Percentiles rank a stretch among this genome's conserved stretches.
These are phyloP conservation scores for Ennomos erosarius DNA, from an alignment of 2,888 invertebrate genomes.

Conservation along the genomic window DNA sequence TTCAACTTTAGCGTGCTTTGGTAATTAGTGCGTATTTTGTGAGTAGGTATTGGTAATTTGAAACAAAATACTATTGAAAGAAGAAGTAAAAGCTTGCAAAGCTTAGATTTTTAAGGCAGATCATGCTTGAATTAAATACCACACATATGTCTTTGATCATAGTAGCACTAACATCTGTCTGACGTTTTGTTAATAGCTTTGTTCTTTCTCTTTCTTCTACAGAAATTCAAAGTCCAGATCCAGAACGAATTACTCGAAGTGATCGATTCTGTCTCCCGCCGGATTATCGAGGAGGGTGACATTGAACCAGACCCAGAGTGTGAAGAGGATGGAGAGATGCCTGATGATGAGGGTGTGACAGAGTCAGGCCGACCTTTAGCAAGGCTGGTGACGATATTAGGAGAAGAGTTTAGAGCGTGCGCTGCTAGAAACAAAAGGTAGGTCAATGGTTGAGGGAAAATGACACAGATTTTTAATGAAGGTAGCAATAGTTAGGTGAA, in stretches of 20 bases:
- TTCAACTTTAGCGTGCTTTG: no score
- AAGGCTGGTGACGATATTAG: slow-evolving; percentile 62
- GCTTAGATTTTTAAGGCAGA: no score
- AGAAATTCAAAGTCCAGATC: slow-evolving; percentile 93
- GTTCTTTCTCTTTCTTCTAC: slow-evolving; percentile 38
- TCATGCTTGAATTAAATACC: no score
- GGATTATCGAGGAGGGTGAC: slow-evolving; percentile 87
- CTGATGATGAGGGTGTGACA: slow-evolving; percentile 56
- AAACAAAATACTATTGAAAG: no score
- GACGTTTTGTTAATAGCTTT: no score
- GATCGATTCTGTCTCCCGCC: slow-evolving; percentile 91
- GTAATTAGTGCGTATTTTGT: no score
- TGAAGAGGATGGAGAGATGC: slow-evolving; percentile 61
- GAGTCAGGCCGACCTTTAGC: slow-evolving; percentile 72
- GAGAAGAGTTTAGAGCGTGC: slow-evolving; percentile 71
- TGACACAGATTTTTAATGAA: neutral
- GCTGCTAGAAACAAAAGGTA: slow-evolving; percentile 74
- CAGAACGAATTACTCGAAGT: slow-evolving; percentile 92
- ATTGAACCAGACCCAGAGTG: slow-evolving; percentile 62
- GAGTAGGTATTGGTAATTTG: no score
- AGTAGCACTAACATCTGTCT: no score
- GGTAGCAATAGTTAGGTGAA: no score
- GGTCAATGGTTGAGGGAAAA: neutral
- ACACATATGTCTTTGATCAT: no score
- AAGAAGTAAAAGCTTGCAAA: no score